Evolutionary conservation across 2,888 invertebrate species (phyloP), one percentile per base, ranked within the genome.

Genomic region (Saturnia japonica): DNA sequence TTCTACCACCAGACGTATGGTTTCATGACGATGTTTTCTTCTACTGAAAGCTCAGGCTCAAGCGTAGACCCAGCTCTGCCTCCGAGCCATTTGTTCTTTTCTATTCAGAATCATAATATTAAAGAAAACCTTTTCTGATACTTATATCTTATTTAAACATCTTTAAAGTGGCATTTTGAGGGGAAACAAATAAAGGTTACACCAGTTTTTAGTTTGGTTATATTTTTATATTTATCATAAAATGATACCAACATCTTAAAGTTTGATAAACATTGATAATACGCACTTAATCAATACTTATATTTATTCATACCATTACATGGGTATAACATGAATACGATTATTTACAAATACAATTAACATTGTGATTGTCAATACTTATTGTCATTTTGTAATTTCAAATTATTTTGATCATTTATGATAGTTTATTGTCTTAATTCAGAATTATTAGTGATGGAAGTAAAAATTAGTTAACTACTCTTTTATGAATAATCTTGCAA

Each of bases 161-260:
- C 16, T 47, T 47, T 19, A 19, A 6, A 47, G 16, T 19, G 47
- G 6, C 9, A 43, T 54, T 54, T 54, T 54, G 9, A 54, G 0
- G 22, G 19, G 14, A 28, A 40, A 28, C 19, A 25, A 28, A 43
- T 62, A 45, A 28, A 28, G 25, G 54, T 28, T 40, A 57, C 19
- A 54, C 28, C 64, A 42, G 12, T 51, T 57, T n/a, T 60, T 34
- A 68, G 25, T 77, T 82, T 84, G 83, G 86, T 85, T 90, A 91
- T 86, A 89, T 34, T 34, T 34, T 85, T 90, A 91, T 86, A 54
- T 85, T 86, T 91, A 91, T 91, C 91, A 90, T 93, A 93, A 93
- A 92, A 92, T 93, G 91, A 93, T 93, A 93, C 91, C 87, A 94
- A 94, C 94, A 91, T 92, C 93, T 93, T 94, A 93, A 80, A 77